Evolutionary conservation across 1,140 invertebrate genomes (phyloP).

Genomic region (Ceratina calcarata): DNA sequence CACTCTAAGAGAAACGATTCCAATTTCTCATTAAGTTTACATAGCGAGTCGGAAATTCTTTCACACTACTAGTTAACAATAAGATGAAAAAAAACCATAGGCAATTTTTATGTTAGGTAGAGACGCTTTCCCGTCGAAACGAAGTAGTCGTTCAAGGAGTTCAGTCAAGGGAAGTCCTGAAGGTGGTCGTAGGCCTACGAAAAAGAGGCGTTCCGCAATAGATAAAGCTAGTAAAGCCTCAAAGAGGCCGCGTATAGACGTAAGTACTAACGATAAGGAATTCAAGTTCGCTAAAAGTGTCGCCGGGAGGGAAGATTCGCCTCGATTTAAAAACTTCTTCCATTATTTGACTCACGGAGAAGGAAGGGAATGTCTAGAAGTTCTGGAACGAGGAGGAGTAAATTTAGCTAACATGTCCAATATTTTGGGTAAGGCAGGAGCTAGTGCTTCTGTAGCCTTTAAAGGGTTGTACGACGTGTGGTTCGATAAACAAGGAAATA

Average conservation of each 20-base stretch:
- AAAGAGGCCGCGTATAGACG: slow-evolving; percentile 2
- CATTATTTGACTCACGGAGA: not conserved
- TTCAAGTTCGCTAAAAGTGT: slow-evolving; percentile 18
- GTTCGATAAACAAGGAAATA: not conserved
- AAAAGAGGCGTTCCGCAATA: not conserved
- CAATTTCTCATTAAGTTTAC: too few relatives aligned
- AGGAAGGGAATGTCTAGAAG: not conserved
- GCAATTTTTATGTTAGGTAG: slow-evolving; percentile 3
- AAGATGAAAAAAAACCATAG: not conserved
- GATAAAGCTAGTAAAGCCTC: not conserved
- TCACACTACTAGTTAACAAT: too few relatives aligned
- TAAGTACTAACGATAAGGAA: slow-evolving; percentile 10
- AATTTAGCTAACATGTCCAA: not conserved
- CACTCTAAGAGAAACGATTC: too few relatives aligned
- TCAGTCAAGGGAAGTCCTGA: slow-evolving; percentile 3
- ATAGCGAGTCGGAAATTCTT: too few relatives aligned
- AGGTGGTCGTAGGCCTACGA: not conserved
- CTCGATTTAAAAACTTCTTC: slow-evolving; percentile 1
- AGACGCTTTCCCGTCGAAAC: not conserved
- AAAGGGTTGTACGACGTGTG: not conserved
- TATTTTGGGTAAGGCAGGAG: slow-evolving; percentile 44
- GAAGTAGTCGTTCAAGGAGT: slow-evolving; percentile 11
- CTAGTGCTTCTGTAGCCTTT: not conserved
- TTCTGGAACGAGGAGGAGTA: not conserved
- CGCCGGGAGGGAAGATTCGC: not conserved